Base-by-base conservation (phyloP, 2,113 vertebrate species). In the Alligator mississippiensis region DNA sequence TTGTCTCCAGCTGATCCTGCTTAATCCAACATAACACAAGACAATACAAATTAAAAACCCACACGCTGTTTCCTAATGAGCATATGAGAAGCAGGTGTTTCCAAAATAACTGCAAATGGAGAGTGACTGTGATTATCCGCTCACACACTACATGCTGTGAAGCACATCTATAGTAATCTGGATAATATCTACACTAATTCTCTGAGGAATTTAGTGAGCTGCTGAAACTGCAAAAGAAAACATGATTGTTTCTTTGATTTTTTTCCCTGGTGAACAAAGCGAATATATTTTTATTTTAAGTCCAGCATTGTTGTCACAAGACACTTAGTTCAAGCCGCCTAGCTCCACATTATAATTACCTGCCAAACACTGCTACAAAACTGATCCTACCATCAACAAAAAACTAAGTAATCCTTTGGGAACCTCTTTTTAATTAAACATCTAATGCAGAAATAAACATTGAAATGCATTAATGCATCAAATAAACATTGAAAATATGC, bases 361-460 rank as follows among this genome's bases (percentile, higher is more conserved):
- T 97, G 96, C 92, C 93, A 97, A 97, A 97, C 96, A 85, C 61
- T 92, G 82, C 92, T 96, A 95, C 2, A 6, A 95, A 96, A 91
- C 94, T 93, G 85, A 79, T 93, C 95, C 89, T 92, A 72, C 93
- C 87, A 88, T 94, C 95, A 96, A 87, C 85, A 86, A 28, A 80
- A 18, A 95, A 80, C 87, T 82, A 93, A 90, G 85, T 81, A 95
- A 82, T 94, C 97, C 90, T 94, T 89, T 27, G 89, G 96, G 96
- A 95, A 87, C 70, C 12, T 96, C 90, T 95, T 94, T 94, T 96
- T 98, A 97, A 97, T 97, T 97, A 97, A 97, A 97, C 94, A 96
- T 82, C 94, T 96, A 96, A 93, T 95, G 94, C 84, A 93, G 75
- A 38, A 88, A 92, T 90, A 96, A 94, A 95, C 87, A 90, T 1